Percentiles rank a stretch among this genome's conserved stretches.
Evolutionary conservation across 2,797 vertebrate species (phyloP).

Genomic region (Hoplostethus atlanticus): DNA sequence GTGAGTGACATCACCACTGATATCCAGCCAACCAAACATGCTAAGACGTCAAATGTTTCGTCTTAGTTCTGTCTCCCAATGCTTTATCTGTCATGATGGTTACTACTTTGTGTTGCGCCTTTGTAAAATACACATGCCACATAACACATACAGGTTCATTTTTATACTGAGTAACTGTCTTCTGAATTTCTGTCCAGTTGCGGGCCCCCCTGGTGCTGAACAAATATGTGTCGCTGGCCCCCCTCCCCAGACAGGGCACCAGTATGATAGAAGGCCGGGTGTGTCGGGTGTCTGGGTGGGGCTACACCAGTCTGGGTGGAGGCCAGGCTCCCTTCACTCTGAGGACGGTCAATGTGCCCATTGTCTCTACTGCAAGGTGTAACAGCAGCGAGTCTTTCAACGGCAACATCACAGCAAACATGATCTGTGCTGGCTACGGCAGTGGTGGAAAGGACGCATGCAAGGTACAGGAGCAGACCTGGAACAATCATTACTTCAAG

Average conservation of each 20-base stretch:
- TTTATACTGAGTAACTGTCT: neutral
- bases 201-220: constrained; percentile 81
- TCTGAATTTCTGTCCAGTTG: constrained; percentile 71
- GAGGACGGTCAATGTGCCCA: constrained; percentile 80
- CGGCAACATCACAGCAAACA: constrained; percentile 86
- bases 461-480: constrained; percentile 71
- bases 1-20: neutral
- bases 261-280: constrained; percentile 74
- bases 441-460: constrained; percentile 84
- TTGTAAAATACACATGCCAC: neutral
- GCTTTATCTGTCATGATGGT: neutral
- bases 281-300: constrained; percentile 88
- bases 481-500: neutral
- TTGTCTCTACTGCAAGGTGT: constrained; percentile 79
- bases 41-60: neutral
- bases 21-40: too few relatives aligned
- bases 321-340: constrained; percentile 71
- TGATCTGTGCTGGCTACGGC: constrained; percentile 86
- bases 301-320: constrained; percentile 70
- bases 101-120: neutral
- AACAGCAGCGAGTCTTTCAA: constrained; percentile 84
- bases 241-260: constrained; percentile 81
- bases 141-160: neutral
- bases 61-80: neutral
- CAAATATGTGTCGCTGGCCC: constrained; percentile 80